Evolutionary conservation across 1,140 invertebrate species (phyloP).

Genomic region (Chironomus tepperi): DNA sequence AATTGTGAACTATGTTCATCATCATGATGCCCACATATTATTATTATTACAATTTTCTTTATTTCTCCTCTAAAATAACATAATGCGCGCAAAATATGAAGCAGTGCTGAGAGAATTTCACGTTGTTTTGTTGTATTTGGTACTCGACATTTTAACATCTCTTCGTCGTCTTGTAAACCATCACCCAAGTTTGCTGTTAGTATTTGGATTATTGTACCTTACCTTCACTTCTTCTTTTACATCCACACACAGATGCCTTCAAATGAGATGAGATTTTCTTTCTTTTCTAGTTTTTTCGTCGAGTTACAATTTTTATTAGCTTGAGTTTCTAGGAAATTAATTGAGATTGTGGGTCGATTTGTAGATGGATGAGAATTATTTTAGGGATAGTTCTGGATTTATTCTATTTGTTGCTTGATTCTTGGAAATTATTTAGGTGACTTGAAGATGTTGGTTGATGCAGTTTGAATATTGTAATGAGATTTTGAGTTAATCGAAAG

Average conservation of each 20-base stretch:
- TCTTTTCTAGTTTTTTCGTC: not conserved
- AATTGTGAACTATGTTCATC: conserved; percentile 22
- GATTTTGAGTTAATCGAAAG: too few species aligned
- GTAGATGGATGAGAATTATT: too few species aligned
- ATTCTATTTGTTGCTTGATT: too few species aligned
- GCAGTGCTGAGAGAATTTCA: not conserved
- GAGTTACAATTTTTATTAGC: not conserved
- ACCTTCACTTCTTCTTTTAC: not conserved
- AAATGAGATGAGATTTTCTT: not conserved
- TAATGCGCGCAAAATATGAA: not conserved
- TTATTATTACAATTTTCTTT: not conserved
- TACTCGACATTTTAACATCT: conserved; percentile 23
- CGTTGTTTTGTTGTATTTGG: not conserved
- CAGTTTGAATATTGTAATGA: too few species aligned
- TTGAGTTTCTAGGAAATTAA: too few species aligned
- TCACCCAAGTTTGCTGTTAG: too few species aligned
- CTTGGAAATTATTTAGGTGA: too few species aligned
- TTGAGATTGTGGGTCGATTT: too few species aligned
- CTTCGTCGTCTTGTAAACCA: not conserved
- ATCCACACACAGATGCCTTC: not conserved
- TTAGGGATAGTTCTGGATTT: too few species aligned
- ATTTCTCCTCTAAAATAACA: not conserved
- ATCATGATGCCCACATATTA: conserved; percentile 15
- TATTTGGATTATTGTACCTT: too few species aligned
- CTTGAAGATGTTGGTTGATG: too few species aligned